Percentiles rank a stretch among this genome's conserved stretches.
phyloP scores from a whole-genome alignment of 2,113 vertebrate species.

The Egretta garzetta region DNA sequence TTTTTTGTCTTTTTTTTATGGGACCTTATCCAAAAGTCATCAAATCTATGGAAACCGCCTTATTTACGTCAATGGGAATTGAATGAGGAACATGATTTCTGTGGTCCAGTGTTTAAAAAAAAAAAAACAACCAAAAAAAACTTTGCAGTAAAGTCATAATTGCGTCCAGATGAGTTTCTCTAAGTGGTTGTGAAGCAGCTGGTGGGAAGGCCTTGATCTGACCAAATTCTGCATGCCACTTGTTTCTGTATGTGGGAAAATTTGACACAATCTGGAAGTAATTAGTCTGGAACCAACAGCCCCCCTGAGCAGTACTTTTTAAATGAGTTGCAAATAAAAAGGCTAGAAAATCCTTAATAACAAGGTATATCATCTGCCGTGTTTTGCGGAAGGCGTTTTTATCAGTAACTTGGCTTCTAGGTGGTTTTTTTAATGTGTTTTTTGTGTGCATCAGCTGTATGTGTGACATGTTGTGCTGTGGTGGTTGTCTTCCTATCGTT shows the following conservation, averaged over 20 bases:
- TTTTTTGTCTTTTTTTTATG: background rate
- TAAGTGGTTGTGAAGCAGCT: constrained; percentile 24
- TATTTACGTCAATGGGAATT: background rate
- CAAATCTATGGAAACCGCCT: background rate
- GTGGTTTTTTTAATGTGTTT: no score
- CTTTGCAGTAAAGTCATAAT: background rate
- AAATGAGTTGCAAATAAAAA: background rate
- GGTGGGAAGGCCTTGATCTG: background rate
- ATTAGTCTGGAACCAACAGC: constrained; percentile 23
- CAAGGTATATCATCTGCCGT: fast-evolving
- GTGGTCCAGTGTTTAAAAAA: background rate
- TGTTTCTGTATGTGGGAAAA: constrained; percentile 36
- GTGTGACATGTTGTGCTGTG: background rate
- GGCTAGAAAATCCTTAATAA: background rate
- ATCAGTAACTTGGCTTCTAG: background rate
- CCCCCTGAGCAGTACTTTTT: background rate
- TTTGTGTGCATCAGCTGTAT: background rate
- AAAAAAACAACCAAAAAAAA: background rate
- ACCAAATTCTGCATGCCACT: constrained; percentile 14
- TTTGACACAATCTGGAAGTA: background rate
- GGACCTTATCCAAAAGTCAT: background rate
- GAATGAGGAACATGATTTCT: background rate
- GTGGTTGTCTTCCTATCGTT: fast-evolving
- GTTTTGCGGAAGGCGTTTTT: background rate
- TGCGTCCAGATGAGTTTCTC: constrained; percentile 48